Percentiles rank a stretch among this genome's conserved stretches.
Conservation (phyloP, 1,140 invertebrate genomes). For the Melipona quadrifasciata region DNA sequence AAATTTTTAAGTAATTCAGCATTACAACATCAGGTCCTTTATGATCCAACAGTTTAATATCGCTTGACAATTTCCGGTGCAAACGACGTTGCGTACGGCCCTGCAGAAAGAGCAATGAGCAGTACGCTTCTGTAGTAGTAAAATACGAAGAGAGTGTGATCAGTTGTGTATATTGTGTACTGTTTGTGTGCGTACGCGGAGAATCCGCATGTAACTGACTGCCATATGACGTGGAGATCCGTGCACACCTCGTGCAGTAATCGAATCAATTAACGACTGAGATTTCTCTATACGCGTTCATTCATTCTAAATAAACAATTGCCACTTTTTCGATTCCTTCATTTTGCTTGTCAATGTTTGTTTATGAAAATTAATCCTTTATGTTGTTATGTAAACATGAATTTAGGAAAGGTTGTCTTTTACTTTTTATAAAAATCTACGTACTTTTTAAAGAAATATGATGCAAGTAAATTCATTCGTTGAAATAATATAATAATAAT, state of each 20-base stretch:
- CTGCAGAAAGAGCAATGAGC: conserved; percentile 7
- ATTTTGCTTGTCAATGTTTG: background rate
- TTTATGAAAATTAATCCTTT: background rate
- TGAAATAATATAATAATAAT: no score
- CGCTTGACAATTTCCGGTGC: background rate
- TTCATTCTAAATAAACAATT: background rate
- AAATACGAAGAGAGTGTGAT: background rate
- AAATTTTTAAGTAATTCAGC: no score
- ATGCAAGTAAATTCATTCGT: background rate
- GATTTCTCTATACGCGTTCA: background rate
- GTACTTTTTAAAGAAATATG: background rate
- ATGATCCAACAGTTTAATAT: background rate
- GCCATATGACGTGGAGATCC: conserved; percentile 11
- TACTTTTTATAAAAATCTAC: background rate
- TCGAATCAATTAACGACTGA: background rate
- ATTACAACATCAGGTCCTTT: no score
- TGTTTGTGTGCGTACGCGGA: background rate
- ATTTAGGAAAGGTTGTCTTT: background rate
- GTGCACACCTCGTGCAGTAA: conserved; percentile 3
- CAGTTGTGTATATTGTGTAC: background rate
- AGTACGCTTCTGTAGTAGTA: conserved; percentile 6
- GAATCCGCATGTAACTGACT: conserved; percentile 1
- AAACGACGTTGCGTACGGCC: conserved; percentile 8
- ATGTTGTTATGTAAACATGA: background rate
- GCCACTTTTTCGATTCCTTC: background rate